Evolutionary conservation across 2,888 invertebrate genomes (phyloP), one percentile per base, ranked within the genome.

Genomic region (Octonoba sinensis): DNA sequence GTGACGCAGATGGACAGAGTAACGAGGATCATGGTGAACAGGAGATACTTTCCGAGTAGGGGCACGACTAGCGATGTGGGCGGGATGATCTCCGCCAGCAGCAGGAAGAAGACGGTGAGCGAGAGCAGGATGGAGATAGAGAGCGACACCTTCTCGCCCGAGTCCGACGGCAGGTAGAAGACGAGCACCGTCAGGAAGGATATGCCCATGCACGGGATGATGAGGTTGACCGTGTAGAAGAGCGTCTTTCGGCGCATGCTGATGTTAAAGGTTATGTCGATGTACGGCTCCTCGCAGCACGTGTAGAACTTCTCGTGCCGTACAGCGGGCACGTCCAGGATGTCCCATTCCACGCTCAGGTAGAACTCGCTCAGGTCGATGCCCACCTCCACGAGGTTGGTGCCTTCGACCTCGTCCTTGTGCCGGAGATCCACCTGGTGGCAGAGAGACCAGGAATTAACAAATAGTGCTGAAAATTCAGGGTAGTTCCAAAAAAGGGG

Each of bases 341-440:
- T 96, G 90, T 99, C 99, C 99, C 99, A 99, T 90, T 99, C 98
- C 74, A 98, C 98, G 84, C 96, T 96, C 92, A 95, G 95, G 91
- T 99, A 99, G 91, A 98, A 99, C 90, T 97, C 98, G 75, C 96
- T 94, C 85, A 99, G 92, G 90, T 99, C 99, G 84, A 99, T 97
- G 24, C 96, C 96, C 0, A 96, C 92, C 87, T 93, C 92, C 0
- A 96, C 96, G 56, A 95, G 89, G 88, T 95, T 96, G 87, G 93
- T 95, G 60, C 95, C 96, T n/a, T 93, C 90, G 66, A 91, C 90
- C 89, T 96, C 93, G 83, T 93, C 93, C 86, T 96, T 91, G 87
- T 96, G 96, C 87, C 95, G 95, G 79, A 96, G 89, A 88, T 96
- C 96, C 83, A 96, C 93, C 94, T 94, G 88, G 1, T 11, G 15